phyloP scores from a whole-genome alignment of 2,888 invertebrate genomes.

The Tachystola acroxantha region DNA sequence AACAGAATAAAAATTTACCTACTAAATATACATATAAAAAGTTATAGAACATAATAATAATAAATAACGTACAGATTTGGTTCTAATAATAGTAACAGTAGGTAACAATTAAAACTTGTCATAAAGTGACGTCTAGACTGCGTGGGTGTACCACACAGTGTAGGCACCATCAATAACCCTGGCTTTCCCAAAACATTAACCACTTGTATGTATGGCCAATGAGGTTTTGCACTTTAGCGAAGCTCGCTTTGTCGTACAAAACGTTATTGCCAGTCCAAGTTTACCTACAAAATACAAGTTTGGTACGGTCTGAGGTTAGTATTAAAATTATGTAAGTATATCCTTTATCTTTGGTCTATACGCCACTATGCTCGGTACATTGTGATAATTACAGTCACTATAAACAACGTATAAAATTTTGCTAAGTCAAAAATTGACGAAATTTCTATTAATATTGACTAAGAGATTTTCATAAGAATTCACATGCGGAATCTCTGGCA shows the following conservation, averaged over 20 bases:
- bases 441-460: conserved; percentile 75
- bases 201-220: conserved; percentile 2
- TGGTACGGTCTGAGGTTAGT: conserved; percentile 76
- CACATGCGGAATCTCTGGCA: conserved; percentile 62
- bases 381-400: conserved; percentile 63
- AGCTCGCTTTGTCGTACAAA: conserved; percentile 11
- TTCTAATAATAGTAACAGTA: conserved; percentile 25
- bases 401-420: conserved; percentile 77
- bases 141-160: conserved; percentile 18
- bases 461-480: conserved; percentile 76
- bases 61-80: conserved; percentile 8
- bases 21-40: conserved; percentile 11
- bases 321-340: conserved; percentile 57
- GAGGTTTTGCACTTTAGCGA: not conserved
- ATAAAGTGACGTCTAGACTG: conserved; percentile 20
- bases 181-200: conserved; percentile 7
- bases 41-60: conserved; percentile 7
- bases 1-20: conserved; percentile 14
- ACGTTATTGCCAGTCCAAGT: conserved; percentile 38
- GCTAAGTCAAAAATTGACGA: conserved; percentile 78
- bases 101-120: conserved; percentile 30
- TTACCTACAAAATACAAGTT: conserved; percentile 66
- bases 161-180: conserved; percentile 23
- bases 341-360: conserved; percentile 74
- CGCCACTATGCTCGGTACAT: conserved; percentile 64